phyloP scores from a whole-genome alignment of 2,888 invertebrate species.

The Eristalinus sepulchralis region DNA sequence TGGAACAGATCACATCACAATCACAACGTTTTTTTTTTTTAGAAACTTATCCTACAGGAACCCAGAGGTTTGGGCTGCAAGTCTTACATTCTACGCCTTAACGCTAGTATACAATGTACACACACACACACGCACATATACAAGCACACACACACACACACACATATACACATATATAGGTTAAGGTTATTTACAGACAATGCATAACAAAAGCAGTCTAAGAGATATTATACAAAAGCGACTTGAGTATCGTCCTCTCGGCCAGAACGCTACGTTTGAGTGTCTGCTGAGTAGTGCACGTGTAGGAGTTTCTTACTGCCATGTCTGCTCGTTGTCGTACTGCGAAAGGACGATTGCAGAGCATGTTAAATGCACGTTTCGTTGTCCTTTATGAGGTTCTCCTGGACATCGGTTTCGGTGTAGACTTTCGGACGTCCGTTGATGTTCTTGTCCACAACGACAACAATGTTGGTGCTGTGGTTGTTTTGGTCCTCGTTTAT shows the following conservation, averaged over 20 bases:
- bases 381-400: slow-evolving; percentile 75
- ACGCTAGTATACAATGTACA: not conserved
- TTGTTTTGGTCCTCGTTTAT: slow-evolving; percentile 72
- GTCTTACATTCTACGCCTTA: not conserved
- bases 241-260: slow-evolving; percentile 11
- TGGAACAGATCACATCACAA: slow-evolving; percentile 64
- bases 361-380: slow-evolving; percentile 77
- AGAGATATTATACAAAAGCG: slow-evolving; percentile 33
- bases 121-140: slow-evolving; percentile 3
- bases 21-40: slow-evolving; percentile 71
- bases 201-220: slow-evolving; percentile 67
- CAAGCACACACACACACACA: slow-evolving; percentile 24
- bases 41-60: slow-evolving; percentile 43
- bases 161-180: slow-evolving; percentile 29
- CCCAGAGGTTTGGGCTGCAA: slow-evolving; percentile 23
- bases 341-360: slow-evolving; percentile 42
- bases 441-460: slow-evolving; percentile 77
- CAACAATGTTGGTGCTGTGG: slow-evolving; percentile 77
- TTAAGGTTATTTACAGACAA: slow-evolving; percentile 55
- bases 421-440: slow-evolving; percentile 76
- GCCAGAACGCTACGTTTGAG: slow-evolving; percentile 29
- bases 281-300: slow-evolving; percentile 58
- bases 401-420: slow-evolving; percentile 76
- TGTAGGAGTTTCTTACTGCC: slow-evolving; percentile 39
- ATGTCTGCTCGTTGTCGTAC: slow-evolving; percentile 22